phyloP scores from a whole-genome alignment of 2,888 invertebrate species.

The Drosophila ezoana region DNA sequence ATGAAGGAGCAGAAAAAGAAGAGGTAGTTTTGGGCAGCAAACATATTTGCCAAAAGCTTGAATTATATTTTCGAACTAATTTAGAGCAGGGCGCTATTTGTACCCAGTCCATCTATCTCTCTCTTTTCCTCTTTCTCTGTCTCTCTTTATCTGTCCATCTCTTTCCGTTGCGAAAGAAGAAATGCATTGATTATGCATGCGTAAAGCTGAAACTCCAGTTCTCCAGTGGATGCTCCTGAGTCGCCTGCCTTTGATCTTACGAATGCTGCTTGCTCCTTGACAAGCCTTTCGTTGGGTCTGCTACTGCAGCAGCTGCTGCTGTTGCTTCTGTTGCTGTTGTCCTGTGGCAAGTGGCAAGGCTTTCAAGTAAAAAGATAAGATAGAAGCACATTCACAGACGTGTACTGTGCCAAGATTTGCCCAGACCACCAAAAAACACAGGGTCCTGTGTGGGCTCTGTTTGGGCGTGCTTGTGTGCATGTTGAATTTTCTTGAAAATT shows the following conservation, averaged over 20 bases:
- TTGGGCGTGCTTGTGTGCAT: slow-evolving; percentile 22
- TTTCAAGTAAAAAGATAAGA: slow-evolving; percentile 78
- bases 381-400: slow-evolving; percentile 64
- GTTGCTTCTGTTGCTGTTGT: slow-evolving; percentile 4
- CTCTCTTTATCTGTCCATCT: neutral
- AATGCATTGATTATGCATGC: slow-evolving; percentile 80
- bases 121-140: slow-evolving; percentile 13
- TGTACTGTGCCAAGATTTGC: slow-evolving; percentile 67
- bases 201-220: slow-evolving; percentile 65
- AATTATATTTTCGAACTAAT: slow-evolving; percentile 74
- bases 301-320: slow-evolving; percentile 5
- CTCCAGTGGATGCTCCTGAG: slow-evolving; percentile 35
- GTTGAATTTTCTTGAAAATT: slow-evolving; percentile 76
- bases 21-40: slow-evolving; percentile 23
- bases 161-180: slow-evolving; percentile 53
- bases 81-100: slow-evolving; percentile 36
- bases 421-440: slow-evolving; percentile 46
- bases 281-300: slow-evolving; percentile 36
- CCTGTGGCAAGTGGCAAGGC: slow-evolving; percentile 46
- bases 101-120: slow-evolving; percentile 7
- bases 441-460: neutral
- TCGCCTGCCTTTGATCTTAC: slow-evolving; percentile 56
- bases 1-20: neutral
- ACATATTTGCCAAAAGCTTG: slow-evolving; percentile 49
- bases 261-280: slow-evolving; percentile 18